A percentile compares a stretch with the other conserved stretches of the same genome.
These are phyloP conservation scores for Acleris cristana DNA, from an alignment of 2,888 invertebrate species.

Conservation along the genomic window DNA sequence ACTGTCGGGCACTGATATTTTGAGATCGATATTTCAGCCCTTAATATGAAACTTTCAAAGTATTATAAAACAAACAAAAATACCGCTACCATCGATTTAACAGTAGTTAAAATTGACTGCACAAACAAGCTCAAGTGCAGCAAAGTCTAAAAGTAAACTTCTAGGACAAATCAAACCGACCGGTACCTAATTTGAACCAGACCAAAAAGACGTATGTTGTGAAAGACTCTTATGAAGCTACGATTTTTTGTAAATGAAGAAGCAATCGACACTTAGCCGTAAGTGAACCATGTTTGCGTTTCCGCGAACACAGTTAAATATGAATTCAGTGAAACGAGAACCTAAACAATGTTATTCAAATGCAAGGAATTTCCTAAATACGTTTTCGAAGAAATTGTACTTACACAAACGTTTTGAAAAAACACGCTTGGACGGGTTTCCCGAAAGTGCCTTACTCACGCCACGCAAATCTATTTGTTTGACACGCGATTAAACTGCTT, in stretches of 20 bases:
- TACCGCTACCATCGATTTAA: conserved; percentile 6
- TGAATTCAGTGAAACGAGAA: conserved; percentile 11
- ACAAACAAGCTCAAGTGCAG: conserved; percentile 2
- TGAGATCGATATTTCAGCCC: too few species aligned
- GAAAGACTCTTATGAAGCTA: background rate
- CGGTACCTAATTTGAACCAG: background rate
- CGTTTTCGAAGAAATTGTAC: background rate
- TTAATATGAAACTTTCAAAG: background rate
- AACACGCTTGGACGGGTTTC: too few species aligned
- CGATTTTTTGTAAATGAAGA: background rate
- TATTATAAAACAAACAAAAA: background rate
- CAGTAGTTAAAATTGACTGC: conserved; percentile 8
- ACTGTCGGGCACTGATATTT: too few species aligned
- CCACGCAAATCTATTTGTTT: too few species aligned
- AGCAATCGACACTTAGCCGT: conserved; percentile 12
- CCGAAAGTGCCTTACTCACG: too few species aligned
- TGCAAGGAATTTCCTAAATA: background rate
- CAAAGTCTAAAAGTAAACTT: conserved; percentile 18
- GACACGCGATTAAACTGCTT: too few species aligned
- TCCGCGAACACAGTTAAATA: conserved; percentile 17
- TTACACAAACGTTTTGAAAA: too few species aligned
- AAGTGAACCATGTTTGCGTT: conserved; percentile 12
- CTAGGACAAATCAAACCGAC: conserved; percentile 2
- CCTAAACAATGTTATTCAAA: background rate
- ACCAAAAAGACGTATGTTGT: background rate